Percentiles rank a stretch among this genome's conserved stretches.
phyloP scores from a whole-genome alignment of 2,797 vertebrate genomes.

The Hippopotamyrus pictus region DNA sequence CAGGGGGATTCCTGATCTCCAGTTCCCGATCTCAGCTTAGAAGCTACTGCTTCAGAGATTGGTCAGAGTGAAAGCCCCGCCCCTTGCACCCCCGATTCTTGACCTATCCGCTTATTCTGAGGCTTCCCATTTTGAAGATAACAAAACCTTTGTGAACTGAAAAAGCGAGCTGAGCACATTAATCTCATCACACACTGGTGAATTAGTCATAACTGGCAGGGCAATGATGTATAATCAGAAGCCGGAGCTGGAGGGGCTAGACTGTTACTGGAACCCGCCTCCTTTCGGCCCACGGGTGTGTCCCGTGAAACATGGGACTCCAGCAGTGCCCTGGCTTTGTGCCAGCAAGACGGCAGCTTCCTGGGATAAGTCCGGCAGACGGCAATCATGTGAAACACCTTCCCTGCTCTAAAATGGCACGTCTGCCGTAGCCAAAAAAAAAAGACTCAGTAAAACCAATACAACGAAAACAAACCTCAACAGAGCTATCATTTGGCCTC shows the following conservation, averaged over 20 bases:
- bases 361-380: background rate
- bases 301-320: background rate
- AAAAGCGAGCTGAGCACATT: background rate
- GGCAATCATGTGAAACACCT: background rate
- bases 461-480: background rate
- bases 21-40: background rate
- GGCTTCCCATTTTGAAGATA: background rate
- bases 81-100: background rate
- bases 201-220: slow-evolving; percentile 3
- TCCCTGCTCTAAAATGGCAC: background rate
- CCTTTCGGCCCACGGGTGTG: background rate
- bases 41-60: background rate
- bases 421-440: background rate
- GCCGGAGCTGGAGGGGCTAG: background rate
- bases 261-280: background rate
- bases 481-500: background rate
- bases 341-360: background rate
- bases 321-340: background rate
- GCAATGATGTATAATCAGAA: background rate
- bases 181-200: background rate
- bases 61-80: background rate
- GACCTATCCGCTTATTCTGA: background rate
- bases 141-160: background rate
- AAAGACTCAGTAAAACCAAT: background rate
- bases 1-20: background rate